Conservation (phyloP, 2,888 invertebrate species). For the Aphodius granarius region DNA sequence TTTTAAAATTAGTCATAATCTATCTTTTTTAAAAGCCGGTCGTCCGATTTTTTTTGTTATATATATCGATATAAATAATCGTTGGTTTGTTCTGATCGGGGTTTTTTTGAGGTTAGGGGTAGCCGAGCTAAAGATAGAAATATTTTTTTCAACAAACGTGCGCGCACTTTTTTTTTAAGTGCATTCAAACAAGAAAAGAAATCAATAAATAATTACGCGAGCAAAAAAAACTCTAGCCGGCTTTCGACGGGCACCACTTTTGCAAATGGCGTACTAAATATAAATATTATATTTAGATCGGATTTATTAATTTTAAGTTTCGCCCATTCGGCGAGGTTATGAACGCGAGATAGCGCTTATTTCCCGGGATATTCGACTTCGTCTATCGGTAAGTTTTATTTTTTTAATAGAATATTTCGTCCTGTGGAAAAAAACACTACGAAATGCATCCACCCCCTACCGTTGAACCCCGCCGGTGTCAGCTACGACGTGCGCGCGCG, state of each 20-base stretch:
- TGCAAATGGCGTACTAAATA: slow-evolving; percentile 55
- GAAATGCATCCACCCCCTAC: slow-evolving; percentile 45
- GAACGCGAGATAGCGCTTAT: not conserved
- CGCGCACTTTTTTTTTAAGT: not conserved
- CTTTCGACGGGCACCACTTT: slow-evolving; percentile 31
- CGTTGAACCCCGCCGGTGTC: slow-evolving; percentile 39
- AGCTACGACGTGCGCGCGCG: slow-evolving; percentile 37
- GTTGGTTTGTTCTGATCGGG: no score
- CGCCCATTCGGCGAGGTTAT: slow-evolving; percentile 6
- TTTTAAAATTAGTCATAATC: not conserved
- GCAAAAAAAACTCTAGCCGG: not conserved
- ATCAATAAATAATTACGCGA: slow-evolving; percentile 12
- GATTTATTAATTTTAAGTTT: slow-evolving; percentile 28
- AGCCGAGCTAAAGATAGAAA: not conserved
- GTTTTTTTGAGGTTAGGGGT: not conserved
- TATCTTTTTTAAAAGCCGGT: not conserved
- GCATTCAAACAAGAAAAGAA: slow-evolving; percentile 6
- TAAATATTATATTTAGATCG: slow-evolving; percentile 52
- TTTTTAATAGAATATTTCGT: slow-evolving; percentile 36
- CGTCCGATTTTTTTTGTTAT: slow-evolving; percentile 9
- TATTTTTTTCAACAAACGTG: not conserved
- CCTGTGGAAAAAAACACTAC: slow-evolving; percentile 3
- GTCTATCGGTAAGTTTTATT: slow-evolving; percentile 28
- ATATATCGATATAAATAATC: not conserved
- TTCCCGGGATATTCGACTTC: slow-evolving; percentile 20